These are phyloP conservation scores for Drosophila pullipes DNA, from an alignment of 2,888 invertebrate genomes.

Conservation along the genomic window DNA sequence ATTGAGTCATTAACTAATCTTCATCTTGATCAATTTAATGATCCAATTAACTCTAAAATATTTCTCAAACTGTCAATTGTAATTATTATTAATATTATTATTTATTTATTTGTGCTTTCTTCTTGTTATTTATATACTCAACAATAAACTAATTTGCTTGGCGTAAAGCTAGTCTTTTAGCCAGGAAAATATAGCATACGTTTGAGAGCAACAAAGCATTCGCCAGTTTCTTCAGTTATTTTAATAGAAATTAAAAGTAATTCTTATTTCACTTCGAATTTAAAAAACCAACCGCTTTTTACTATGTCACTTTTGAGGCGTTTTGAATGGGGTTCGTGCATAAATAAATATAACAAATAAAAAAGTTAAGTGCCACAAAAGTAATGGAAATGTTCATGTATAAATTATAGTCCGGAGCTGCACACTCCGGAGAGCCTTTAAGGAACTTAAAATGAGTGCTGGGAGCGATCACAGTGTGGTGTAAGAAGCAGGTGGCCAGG, in stretches of 20 bases:
- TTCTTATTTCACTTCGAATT: too few species aligned
- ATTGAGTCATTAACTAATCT: not conserved
- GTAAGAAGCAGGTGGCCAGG: too few species aligned
- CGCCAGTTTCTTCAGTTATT: not conserved
- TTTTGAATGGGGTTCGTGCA: not conserved
- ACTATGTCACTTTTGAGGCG: not conserved
- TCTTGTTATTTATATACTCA: not conserved
- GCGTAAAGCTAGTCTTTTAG: not conserved
- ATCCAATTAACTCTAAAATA: rapidly evolving
- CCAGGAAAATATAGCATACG: not conserved
- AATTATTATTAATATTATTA: not conserved
- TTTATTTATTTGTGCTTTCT: not conserved
- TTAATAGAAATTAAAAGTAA: too few species aligned
- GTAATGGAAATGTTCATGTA: not conserved
- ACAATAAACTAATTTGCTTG: not conserved
- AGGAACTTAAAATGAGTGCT: slow-evolving; percentile 18
- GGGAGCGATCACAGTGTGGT: slow-evolving; percentile 4
- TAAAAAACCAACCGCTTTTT: too few species aligned
- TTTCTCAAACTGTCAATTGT: not conserved
- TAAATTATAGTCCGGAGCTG: not conserved
- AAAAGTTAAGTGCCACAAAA: not conserved
- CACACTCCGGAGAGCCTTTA: not conserved
- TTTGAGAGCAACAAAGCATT: not conserved
- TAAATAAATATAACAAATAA: not conserved
- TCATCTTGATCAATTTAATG: not conserved